Percentiles rank a stretch among this genome's conserved stretches.
Conservation (phyloP, 2,888 invertebrate species). For the Agelastica alni region DNA sequence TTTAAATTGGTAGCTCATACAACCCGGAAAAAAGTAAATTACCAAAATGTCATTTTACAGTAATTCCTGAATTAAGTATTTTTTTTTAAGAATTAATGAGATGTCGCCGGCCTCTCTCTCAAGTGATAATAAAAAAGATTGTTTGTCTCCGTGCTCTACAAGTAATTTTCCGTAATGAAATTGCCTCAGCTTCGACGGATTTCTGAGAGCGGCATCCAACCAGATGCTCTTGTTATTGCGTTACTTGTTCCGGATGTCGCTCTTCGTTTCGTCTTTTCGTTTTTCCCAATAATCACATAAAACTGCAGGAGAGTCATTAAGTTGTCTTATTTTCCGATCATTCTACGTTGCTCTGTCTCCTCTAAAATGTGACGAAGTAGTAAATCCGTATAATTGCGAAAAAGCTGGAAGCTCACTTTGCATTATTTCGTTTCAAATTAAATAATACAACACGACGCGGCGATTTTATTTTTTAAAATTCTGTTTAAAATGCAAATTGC, state of each 20-base stretch:
- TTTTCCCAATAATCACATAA: constrained; percentile 26
- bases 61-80: constrained; percentile 8
- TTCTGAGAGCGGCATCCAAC: constrained; percentile 17
- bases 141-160: constrained; percentile 24
- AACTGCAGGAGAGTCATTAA: constrained; percentile 19
- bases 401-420: too few species aligned
- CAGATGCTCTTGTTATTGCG: constrained; percentile 26
- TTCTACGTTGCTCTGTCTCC: neutral
- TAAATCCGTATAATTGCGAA: too few species aligned
- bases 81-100: constrained; percentile 18
- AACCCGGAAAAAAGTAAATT: constrained; percentile 11
- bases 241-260: constrained; percentile 21
- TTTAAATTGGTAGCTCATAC: neutral
- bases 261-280: constrained; percentile 7
- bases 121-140: constrained; percentile 26
- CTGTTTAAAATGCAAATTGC: too few species aligned
- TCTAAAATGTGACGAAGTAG: neutral
- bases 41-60: constrained; percentile 17
- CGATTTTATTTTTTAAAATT: too few species aligned
- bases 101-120: constrained; percentile 17
- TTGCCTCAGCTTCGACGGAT: constrained; percentile 27
- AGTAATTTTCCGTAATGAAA: constrained; percentile 28
- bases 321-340: constrained; percentile 8
- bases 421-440: too few species aligned
- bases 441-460: too few species aligned